phyloP scores from a whole-genome alignment of 2,888 invertebrate genomes.

The Dioctria rufipes region DNA sequence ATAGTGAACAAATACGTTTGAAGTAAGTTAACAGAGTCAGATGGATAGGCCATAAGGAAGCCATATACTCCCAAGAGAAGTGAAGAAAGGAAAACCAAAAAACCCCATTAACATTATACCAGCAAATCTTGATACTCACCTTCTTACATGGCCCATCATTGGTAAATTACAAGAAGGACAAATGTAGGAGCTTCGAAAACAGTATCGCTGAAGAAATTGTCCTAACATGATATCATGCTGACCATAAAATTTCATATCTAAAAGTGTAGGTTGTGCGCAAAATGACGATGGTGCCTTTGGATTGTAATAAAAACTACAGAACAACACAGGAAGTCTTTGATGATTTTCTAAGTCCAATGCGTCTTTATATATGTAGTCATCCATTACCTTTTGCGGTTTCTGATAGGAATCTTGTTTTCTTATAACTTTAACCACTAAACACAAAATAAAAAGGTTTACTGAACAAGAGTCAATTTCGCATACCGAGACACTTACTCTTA shows the following conservation, averaged over 20 bases:
- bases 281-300: slow-evolving; percentile 69
- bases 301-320: slow-evolving; percentile 79
- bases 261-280: slow-evolving; percentile 69
- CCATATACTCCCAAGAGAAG: too few relatives aligned
- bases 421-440: slow-evolving; percentile 64
- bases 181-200: slow-evolving; percentile 86
- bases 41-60: too few relatives aligned
- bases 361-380: slow-evolving; percentile 73
- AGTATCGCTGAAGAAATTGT: slow-evolving; percentile 93
- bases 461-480: neutral
- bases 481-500: slow-evolving; percentile 63
- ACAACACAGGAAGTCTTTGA: slow-evolving; percentile 89
- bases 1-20: neutral
- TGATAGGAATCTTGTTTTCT: slow-evolving; percentile 65
- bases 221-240: slow-evolving; percentile 96
- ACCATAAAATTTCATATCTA: slow-evolving; percentile 93
- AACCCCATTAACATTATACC: too few relatives aligned
- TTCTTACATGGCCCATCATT: slow-evolving; percentile 89
- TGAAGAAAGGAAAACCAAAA: neutral
- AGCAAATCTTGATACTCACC: slow-evolving; percentile 68
- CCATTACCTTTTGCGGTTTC: slow-evolving; percentile 66
- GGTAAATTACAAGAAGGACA: slow-evolving; percentile 87
- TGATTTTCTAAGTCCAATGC: slow-evolving; percentile 86
- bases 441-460: neutral
- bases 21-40: neutral